Evolutionary conservation across 2,113 vertebrate genomes (phyloP).

Genomic region (Cynoglossus semilaevis): DNA sequence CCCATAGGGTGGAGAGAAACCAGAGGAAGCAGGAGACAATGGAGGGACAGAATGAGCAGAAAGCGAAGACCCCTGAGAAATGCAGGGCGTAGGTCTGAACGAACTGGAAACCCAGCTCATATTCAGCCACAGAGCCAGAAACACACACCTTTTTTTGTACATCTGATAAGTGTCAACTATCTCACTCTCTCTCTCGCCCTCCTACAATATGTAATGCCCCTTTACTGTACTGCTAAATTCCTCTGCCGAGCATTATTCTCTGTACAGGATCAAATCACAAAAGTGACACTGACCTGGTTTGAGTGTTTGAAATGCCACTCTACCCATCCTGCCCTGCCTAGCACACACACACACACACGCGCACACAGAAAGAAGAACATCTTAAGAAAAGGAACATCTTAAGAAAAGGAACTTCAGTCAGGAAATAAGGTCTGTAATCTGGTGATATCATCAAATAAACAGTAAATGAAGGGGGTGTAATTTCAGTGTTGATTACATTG

Average conservation of each 20-base stretch:
- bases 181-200: too few species aligned
- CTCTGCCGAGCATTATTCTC: conserved; percentile 20
- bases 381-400: too few species aligned
- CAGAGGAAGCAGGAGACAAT: conserved; percentile 64
- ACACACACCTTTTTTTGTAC: conserved; percentile 9
- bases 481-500: conserved; percentile 4
- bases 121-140: conserved; percentile 12
- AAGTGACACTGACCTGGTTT: conserved; percentile 42
- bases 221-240: conserved; percentile 23
- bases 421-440: not conserved
- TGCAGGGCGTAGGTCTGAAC: conserved; percentile 43
- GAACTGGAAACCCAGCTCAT: conserved; percentile 53
- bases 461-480: not conserved
- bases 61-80: conserved; percentile 77
- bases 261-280: conserved; percentile 31
- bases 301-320: conserved; percentile 6
- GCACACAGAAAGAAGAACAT: not conserved
- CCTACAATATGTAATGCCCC: too few species aligned
- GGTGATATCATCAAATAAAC: not conserved
- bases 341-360: not conserved
- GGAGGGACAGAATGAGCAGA: conserved; percentile 58
- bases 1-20: conserved; percentile 30
- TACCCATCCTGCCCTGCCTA: not conserved
- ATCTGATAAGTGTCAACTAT: conserved; percentile 19
- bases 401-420: not conserved